phyloP scores from a whole-genome alignment of 2,888 invertebrate genomes.

The Metopia argyrocephala region DNA sequence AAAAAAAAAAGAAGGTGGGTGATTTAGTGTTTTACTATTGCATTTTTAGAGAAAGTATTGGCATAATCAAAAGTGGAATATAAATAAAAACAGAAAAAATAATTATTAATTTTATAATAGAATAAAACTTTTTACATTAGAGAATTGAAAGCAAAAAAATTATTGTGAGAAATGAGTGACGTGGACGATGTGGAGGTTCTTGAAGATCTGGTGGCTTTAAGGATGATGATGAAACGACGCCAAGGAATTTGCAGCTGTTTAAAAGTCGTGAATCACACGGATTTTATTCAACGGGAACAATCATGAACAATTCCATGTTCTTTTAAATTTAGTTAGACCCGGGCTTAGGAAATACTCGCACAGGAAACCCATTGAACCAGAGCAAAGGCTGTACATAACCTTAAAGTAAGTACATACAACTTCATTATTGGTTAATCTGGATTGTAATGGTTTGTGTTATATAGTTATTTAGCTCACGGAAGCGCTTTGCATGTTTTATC shows the following conservation, averaged over 20 bases:
- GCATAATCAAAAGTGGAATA: too few relatives aligned
- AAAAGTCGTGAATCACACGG: neutral
- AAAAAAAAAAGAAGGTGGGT: too few relatives aligned
- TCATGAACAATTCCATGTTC: slow-evolving; percentile 25
- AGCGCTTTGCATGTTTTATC: slow-evolving; percentile 31
- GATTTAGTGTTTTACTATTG: too few relatives aligned
- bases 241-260: neutral
- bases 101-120: too few relatives aligned
- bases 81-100: too few relatives aligned
- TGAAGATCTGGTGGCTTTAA: neutral
- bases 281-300: slow-evolving; percentile 21
- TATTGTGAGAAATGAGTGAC: too few relatives aligned
- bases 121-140: too few relatives aligned
- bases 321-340: slow-evolving; percentile 4
- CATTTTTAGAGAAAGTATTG: too few relatives aligned
- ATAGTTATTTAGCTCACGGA: slow-evolving; percentile 35
- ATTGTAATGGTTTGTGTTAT: neutral
- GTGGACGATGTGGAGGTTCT: too few relatives aligned
- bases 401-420: slow-evolving; percentile 7
- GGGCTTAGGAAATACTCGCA: slow-evolving; percentile 4
- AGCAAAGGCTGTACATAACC: slow-evolving; percentile 32
- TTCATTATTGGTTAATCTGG: too few relatives aligned
- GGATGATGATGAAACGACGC: slow-evolving; percentile 5
- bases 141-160: too few relatives aligned
- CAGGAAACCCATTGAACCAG: slow-evolving; percentile 43